Conservation (phyloP, 2,113 vertebrate species). For the Amphiprion ocellaris region DNA sequence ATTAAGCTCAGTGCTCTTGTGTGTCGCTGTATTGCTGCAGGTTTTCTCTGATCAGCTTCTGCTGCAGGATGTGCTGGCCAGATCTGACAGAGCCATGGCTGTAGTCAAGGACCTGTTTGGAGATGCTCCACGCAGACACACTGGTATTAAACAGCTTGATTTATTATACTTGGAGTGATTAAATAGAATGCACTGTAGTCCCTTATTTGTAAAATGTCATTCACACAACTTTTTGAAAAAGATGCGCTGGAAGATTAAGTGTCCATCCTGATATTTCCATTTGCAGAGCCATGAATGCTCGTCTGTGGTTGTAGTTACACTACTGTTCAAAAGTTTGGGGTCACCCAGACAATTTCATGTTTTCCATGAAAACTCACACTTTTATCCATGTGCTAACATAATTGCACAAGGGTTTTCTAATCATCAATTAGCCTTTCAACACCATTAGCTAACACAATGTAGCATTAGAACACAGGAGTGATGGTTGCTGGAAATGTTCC, state of each 20-base stretch:
- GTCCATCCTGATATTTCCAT: background rate
- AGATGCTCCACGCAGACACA: conserved; percentile 87
- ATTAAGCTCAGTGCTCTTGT: background rate
- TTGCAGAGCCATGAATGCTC: background rate
- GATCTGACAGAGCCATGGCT: conserved; percentile 89
- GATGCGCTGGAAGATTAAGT: background rate
- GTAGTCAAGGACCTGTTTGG: conserved; percentile 89
- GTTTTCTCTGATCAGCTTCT: conserved; percentile 91
- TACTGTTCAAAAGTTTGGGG: too few relatives aligned
- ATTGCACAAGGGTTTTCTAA: too few relatives aligned
- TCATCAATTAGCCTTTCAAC: too few relatives aligned
- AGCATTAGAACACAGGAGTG: too few relatives aligned
- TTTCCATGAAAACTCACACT: too few relatives aligned
- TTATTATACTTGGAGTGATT: background rate
- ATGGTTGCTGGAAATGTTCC: too few relatives aligned
- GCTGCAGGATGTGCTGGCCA: conserved; percentile 88
- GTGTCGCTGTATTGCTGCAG: conserved; percentile 76
- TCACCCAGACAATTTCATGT: too few relatives aligned
- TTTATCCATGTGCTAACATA: too few relatives aligned
- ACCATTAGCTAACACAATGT: too few relatives aligned
- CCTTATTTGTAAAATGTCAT: background rate
- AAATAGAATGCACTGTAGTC: background rate
- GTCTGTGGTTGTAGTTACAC: background rate
- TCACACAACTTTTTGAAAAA: background rate
- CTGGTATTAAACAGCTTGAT: conserved; percentile 79